Conservation (phyloP, 2,797 vertebrate genomes). For the Tangara arthus region DNA sequence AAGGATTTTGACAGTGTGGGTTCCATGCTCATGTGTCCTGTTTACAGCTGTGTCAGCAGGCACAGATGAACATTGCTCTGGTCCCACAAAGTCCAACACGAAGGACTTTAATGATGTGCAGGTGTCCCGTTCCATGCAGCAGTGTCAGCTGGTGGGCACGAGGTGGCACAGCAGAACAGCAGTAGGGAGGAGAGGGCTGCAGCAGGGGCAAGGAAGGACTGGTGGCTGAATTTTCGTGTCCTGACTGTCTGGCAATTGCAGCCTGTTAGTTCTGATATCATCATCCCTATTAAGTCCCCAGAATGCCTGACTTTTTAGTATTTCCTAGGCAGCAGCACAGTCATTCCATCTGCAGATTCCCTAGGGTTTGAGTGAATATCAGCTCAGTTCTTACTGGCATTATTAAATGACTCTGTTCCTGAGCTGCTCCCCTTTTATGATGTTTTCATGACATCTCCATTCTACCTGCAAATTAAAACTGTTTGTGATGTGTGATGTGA, state of each 20-base stretch:
- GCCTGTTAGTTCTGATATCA: fast-evolving
- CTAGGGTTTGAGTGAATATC: not conserved
- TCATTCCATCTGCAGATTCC: not conserved
- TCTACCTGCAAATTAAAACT: not conserved
- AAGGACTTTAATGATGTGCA: fast-evolving
- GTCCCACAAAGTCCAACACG: not conserved
- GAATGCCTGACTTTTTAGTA: not conserved
- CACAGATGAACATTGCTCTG: fast-evolving
- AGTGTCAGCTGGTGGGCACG: not conserved
- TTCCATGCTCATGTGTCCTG: fast-evolving
- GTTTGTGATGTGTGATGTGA: not conserved
- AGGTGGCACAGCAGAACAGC: not conserved
- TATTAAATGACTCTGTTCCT: not conserved
- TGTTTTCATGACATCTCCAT: not conserved
- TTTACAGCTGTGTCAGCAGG: not conserved
- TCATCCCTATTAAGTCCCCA: too few relatives aligned
- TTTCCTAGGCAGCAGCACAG: not conserved
- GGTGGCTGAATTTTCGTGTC: not conserved
- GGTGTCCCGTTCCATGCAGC: fast-evolving
- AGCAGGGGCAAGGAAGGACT: fast-evolving
- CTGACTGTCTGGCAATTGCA: not conserved
- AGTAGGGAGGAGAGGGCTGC: fast-evolving
- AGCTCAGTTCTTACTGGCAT: not conserved
- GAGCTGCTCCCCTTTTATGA: not conserved
- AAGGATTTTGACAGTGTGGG: not conserved